Percentiles rank a stretch among this genome's conserved stretches.
Conservation (phyloP, 2,888 invertebrate genomes). For the Hypena proboscidalis region DNA sequence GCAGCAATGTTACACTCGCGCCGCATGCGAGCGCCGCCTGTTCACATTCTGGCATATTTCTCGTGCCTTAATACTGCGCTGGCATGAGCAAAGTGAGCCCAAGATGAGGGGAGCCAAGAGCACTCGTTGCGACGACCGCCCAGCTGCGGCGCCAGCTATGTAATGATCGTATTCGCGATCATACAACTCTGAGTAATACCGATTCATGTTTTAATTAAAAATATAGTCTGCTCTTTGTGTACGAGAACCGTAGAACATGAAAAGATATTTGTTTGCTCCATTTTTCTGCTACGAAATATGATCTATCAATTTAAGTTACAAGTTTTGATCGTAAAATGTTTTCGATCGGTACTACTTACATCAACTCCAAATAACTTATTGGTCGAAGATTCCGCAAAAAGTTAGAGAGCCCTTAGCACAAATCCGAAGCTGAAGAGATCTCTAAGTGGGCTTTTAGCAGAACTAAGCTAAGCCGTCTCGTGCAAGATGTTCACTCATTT, state of each 20-base stretch:
- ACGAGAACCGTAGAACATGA: constrained; percentile 3
- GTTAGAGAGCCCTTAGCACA: constrained; percentile 73
- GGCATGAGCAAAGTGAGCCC: constrained; percentile 52
- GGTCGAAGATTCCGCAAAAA: constrained; percentile 70
- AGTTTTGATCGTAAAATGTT: constrained; percentile 37
- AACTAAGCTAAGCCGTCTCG: constrained; percentile 81
- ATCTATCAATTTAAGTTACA: constrained; percentile 13
- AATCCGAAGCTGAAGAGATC: constrained; percentile 79
- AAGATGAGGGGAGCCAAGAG: constrained; percentile 52
- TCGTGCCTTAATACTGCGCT: constrained; percentile 63
- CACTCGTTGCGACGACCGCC: constrained; percentile 49
- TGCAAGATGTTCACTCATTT: constrained; percentile 78
- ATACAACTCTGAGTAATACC: constrained; percentile 34
- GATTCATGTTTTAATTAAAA: constrained; percentile 56
- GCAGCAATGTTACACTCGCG: constrained; percentile 80
- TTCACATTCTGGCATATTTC: constrained; percentile 80
- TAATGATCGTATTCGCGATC: constrained; percentile 58
- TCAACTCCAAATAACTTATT: constrained; percentile 71
- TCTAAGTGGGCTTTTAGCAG: constrained; percentile 84
- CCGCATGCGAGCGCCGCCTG: constrained; percentile 73
- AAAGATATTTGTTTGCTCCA: constrained; percentile 1
- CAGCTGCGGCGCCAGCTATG: constrained; percentile 33
- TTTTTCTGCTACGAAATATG: constrained; percentile 3
- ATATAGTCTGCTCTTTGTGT: constrained; percentile 7
- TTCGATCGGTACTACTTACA: constrained; percentile 46